Base-by-base conservation (phyloP, 1,140 invertebrate genomes). In the Drosophila nigrodunni region DNA sequence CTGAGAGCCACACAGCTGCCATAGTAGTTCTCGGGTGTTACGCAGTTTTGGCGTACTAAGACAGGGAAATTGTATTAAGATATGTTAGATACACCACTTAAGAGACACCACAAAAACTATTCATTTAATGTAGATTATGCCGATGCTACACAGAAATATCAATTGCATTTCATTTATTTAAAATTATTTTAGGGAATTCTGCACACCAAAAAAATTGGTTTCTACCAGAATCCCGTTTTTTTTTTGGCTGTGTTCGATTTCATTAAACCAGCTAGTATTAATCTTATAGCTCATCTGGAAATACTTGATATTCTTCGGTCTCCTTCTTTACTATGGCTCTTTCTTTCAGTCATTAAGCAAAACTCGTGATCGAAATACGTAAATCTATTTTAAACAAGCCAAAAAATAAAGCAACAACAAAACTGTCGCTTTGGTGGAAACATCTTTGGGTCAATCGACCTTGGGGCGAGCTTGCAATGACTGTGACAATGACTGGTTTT, bases 11-110 rank as follows among this genome's bases (percentile, higher is more conserved):
- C 85, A 70, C 91, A 92, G 15, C 71, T 81, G 15, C 91, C 91
- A 54, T 90, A 87, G 55, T 88, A 91, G 41, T 88, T 90, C 52
- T 92, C 91, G 7, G 91, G 91, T 7, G 88, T 91, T 9, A 91
- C 64, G 69, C 90, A 92, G 64, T 91, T 72, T 69, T 85, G 78
- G 0, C 86, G 81, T 59, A 71, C 86, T 89, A 65, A 55, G 10
- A 41, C 10, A 43, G 21, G 0, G 37, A 10, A 5, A 21, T 8
- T 7, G 7, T 57, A 47, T 41, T 15, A 39, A 35, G n/a, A 64
- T 6, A 43, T 6, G 41, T 43, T 43, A 43, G 41, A 43, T 0
- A 4, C 39, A 41, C 9, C 39, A 30, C 3, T 30, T 30, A 30
- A 30, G 25, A 21, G 18, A 21, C 18, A 2, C 18, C 18, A 21